Evolutionary conservation across 2,888 invertebrate species (phyloP).

Genomic region (Agrotis ipsilon): DNA sequence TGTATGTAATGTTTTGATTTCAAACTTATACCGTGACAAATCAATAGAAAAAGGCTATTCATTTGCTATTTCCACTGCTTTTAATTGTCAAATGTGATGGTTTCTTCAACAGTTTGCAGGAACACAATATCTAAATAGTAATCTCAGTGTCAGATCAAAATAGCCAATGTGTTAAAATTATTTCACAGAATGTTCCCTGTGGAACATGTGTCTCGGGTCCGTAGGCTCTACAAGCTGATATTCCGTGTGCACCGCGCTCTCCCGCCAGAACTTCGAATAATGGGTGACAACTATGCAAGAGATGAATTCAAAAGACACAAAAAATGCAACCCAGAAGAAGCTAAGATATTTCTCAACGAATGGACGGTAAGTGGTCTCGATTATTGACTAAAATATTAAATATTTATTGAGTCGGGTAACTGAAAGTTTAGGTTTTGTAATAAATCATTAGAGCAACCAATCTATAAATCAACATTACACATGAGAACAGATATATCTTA

Average conservation of each 20-base stretch:
- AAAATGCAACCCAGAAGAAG: conserved; percentile 93
- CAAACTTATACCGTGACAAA: not conserved
- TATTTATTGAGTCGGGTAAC: not conserved
- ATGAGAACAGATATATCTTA: too few relatives aligned
- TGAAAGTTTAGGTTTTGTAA: not conserved
- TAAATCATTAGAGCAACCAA: not conserved
- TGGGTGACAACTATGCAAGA: conserved; percentile 95
- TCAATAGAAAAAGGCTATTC: not conserved
- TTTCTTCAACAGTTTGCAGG: not conserved
- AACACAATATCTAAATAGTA: not conserved
- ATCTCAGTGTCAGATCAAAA: not conserved
- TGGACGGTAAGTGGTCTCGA: conserved; percentile 94
- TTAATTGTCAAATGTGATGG: not conserved
- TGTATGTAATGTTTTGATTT: conserved; percentile 33
- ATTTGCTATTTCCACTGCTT: not conserved
- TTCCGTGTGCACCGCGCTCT: conserved; percentile 95
- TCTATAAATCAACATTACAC: too few relatives aligned
- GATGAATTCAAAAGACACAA: conserved; percentile 97
- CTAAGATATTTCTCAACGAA: conserved; percentile 95
- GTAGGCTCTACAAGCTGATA: conserved; percentile 95
- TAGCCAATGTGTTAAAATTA: too few relatives aligned
- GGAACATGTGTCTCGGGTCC: conserved; percentile 92
- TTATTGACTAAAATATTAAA: not conserved
- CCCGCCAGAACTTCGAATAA: conserved; percentile 92
- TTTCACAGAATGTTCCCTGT: conserved; percentile 70